phyloP scores from a whole-genome alignment of 2,888 invertebrate genomes.

The Phymatocera aterrima region DNA sequence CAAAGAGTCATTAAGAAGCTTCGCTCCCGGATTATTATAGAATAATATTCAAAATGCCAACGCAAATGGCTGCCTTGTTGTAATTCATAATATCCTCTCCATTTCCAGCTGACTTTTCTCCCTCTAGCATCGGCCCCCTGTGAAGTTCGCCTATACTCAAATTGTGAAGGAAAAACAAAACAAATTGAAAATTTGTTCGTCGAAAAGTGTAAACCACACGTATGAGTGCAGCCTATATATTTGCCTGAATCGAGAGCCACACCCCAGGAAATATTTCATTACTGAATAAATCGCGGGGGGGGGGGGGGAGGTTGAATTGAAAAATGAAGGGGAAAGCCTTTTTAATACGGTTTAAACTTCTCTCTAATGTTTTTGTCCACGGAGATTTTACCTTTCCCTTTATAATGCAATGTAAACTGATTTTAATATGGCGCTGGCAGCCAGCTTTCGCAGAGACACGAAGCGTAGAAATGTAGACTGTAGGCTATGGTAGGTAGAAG shows the following conservation, averaged over 20 bases:
- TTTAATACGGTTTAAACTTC: constrained; percentile 38
- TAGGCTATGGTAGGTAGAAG: constrained; percentile 1
- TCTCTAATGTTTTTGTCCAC: constrained; percentile 33
- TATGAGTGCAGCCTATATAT: neutral
- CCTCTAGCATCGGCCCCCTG: neutral
- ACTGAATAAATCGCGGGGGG: neutral
- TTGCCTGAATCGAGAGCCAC: neutral
- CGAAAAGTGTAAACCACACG: neutral
- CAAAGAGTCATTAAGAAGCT: constrained; percentile 48
- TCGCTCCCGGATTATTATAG: constrained; percentile 36
- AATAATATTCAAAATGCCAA: constrained; percentile 34
- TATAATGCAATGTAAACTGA: constrained; percentile 42
- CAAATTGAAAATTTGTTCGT: neutral
- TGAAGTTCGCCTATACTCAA: constrained; percentile 6
- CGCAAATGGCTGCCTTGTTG: constrained; percentile 20
- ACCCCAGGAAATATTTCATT: constrained; percentile 25
- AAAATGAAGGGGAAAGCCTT: neutral
- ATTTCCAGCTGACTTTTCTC: neutral
- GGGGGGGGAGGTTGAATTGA: neutral
- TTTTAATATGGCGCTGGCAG: constrained; percentile 30
- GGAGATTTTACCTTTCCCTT: constrained; percentile 26
- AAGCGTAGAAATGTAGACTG: constrained; percentile 9
- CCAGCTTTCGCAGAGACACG: constrained; percentile 23
- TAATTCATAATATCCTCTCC: neutral
- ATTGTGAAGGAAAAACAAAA: neutral